Base-by-base conservation (phyloP, 2,888 invertebrate species). In the Nymphalis polychloros region DNA sequence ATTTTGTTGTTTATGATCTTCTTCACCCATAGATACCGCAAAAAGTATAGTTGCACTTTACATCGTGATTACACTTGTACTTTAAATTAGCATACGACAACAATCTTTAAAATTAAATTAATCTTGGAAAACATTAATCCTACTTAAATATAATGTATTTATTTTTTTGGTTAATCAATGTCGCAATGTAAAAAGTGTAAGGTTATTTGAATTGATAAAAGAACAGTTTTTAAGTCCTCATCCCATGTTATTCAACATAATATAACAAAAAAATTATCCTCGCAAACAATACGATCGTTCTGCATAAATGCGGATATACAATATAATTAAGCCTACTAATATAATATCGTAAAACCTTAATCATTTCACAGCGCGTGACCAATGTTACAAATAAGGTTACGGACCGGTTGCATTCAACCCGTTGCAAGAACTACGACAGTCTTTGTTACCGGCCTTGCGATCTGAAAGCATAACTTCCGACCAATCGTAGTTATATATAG, bases 341-440 rank as follows among this genome's bases (percentile, higher is more conserved):
- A 70, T 48, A 66, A 53, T 27, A 66, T 52, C 62, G 49, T 62
- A 59, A 65, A 67, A 60, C 55, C 64, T 64, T 68, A 70, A 59
- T 53, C 64, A 63, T 27, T 60, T 19, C 19, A 10, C 41, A 7
- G 55, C 59, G 64, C 68, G 71, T 71, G 65, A 71, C 57, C 68
- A 68, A 68, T 63, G 65, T 53, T 59, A 60, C 67, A 49, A 63
- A 64, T 65, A 64, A 68, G 68, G 65, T 68, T 68, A 31, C 55
- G 10, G 67, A 59, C 59, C 17, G 62, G 65, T 55, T 65, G 65
- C 65, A 68, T 68, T 71, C 65, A 46, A 59, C 47, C 59, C 59
- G 59, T 50, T n/a, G 48, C 60, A 47, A 41, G 52, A 60, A n/a
- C 50, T 55, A 63, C 60, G 63, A 68, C 67, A 57, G 46, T 59